A percentile compares a stretch with the other conserved stretches of the same genome.
These are phyloP conservation scores for Ditula angustiorana DNA, from an alignment of 2,888 invertebrate species.

Conservation along the genomic window DNA sequence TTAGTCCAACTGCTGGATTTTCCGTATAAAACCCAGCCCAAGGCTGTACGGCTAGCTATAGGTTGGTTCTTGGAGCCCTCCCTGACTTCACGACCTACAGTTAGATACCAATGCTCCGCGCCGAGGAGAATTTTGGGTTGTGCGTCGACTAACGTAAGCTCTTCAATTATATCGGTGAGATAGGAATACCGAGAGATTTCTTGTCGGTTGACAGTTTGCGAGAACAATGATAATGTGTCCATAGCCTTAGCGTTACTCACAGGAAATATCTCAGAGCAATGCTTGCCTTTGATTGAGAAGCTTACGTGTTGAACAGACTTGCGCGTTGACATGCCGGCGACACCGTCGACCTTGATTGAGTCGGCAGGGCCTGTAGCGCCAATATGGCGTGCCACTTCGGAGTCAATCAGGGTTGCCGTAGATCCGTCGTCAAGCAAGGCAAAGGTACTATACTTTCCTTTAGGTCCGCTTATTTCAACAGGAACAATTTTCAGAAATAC, in stretches of 20 bases:
- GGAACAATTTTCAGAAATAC: too few species aligned
- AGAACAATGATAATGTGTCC: background rate
- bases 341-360: slow-evolving; percentile 4
- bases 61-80: background rate
- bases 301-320: background rate
- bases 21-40: background rate
- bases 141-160: background rate
- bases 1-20: background rate
- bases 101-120: too few species aligned
- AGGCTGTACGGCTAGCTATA: background rate
- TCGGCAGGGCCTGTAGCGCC: background rate
- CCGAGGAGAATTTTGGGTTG: background rate
- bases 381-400: background rate
- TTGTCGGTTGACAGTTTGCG: background rate
- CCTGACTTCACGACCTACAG: background rate
- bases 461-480: too few species aligned
- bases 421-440: too few species aligned
- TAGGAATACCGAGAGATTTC: too few species aligned
- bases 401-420: background rate
- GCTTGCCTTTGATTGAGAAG: background rate
- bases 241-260: background rate
- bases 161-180: background rate
- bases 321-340: background rate
- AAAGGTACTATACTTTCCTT: too few species aligned
- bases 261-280: background rate